Evolutionary conservation across 2,113 vertebrate genomes (phyloP).

Genomic region (Uropsilus gracilis): DNA sequence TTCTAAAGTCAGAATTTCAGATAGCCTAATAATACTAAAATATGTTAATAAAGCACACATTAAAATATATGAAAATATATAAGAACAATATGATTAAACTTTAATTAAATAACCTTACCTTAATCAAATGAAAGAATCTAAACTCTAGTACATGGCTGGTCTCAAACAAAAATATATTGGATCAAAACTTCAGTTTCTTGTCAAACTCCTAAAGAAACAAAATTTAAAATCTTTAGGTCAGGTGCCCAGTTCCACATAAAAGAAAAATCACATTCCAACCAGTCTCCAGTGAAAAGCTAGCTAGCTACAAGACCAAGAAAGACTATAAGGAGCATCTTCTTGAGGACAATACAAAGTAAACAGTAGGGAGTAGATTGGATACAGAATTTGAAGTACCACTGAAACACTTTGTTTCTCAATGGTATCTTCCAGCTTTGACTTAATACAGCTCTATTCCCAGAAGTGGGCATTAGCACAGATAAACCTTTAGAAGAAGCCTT

Average conservation of each 20-base stretch:
- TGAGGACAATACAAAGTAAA: background rate
- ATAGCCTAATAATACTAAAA: conserved; percentile 1
- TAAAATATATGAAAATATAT: background rate
- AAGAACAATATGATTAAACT: background rate
- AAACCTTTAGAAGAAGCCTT: background rate
- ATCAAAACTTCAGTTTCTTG: conserved; percentile 24
- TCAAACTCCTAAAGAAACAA: conserved; percentile 54
- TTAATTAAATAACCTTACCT: conserved; percentile 78
- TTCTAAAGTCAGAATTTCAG: background rate
- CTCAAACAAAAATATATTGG: background rate
- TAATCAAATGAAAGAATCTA: conserved; percentile 74
- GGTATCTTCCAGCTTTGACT: background rate
- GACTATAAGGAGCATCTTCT: background rate
- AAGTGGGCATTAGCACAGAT: background rate
- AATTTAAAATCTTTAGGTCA: conserved; percentile 25
- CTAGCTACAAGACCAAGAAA: background rate
- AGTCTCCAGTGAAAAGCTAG: background rate
- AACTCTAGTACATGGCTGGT: conserved; percentile 75
- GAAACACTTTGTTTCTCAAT: background rate
- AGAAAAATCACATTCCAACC: background rate
- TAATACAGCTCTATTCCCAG: background rate
- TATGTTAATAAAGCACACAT: background rate
- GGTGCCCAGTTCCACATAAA: background rate
- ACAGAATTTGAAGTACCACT: background rate
- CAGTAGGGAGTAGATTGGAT: background rate